Evolutionary conservation across 2,797 vertebrate species (phyloP).

Genomic region (Melanotaenia nigrans): DNA sequence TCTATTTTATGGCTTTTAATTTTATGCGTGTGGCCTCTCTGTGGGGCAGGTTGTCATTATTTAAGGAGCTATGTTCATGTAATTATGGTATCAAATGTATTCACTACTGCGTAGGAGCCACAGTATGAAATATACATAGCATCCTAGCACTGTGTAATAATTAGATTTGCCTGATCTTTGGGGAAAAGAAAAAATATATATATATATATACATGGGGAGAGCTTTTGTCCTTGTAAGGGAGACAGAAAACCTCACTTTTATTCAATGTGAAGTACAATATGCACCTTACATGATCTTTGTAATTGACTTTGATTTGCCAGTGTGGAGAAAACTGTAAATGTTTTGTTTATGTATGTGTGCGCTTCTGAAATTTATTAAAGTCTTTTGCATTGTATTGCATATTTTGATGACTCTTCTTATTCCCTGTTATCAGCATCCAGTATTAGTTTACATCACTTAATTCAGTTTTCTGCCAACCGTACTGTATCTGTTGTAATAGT

Average conservation of each 20-base stretch:
- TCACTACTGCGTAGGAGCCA: constrained; percentile 82
- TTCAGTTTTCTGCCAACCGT: constrained; percentile 22
- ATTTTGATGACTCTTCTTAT: constrained; percentile 83
- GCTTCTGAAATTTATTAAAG: constrained; percentile 90
- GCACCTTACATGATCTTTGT: constrained; percentile 88
- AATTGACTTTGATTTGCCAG: constrained; percentile 86
- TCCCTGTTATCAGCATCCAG: constrained; percentile 53
- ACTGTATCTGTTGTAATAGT: constrained; percentile 20
- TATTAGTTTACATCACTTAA: constrained; percentile 33
- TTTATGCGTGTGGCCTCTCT: constrained; percentile 70
- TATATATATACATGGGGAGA: constrained; percentile 46
- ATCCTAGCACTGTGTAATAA: constrained; percentile 85
- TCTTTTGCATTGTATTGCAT: constrained; percentile 87
- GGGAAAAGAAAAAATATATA: constrained; percentile 64
- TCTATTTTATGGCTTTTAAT: constrained; percentile 80
- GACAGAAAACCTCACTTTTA: constrained; percentile 82
- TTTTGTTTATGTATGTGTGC: constrained; percentile 89
- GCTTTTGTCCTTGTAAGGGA: constrained; percentile 76
- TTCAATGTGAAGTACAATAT: constrained; percentile 86
- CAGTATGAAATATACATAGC: constrained; percentile 80
- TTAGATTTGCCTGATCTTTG: constrained; percentile 82
- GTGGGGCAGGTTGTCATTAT: constrained; percentile 75
- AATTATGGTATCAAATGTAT: constrained; percentile 85
- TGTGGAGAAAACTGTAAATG: constrained; percentile 86
- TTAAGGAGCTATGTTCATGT: constrained; percentile 80